Base-by-base conservation (phyloP, 2,888 invertebrate species). In the Nezara viridula region DNA sequence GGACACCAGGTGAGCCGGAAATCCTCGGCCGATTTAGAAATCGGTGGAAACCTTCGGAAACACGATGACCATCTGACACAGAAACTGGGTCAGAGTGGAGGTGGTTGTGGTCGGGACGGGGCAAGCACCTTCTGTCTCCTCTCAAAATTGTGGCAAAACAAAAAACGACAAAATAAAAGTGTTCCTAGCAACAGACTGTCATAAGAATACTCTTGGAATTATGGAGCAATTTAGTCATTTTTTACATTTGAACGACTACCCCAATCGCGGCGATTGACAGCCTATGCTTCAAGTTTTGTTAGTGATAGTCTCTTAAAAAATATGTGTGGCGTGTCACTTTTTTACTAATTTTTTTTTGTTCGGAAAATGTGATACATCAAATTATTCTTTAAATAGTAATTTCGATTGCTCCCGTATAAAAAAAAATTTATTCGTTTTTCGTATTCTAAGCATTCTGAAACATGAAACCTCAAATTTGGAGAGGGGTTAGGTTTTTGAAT, bases 51-150 rank as follows among this genome's bases (percentile, higher is more conserved):
- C 44, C 44, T 0, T 81, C 44, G 44, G 81, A 44, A 81, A 81
- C 44, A 47, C 81, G 81, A 81, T 81, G 81, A 81, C 81, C 81
- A 81, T 47, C 81, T 81, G 81, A 81, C 81, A 47, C 81, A 10
- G 81, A 81, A 81, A 44, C 81, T 81, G 81, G 81, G 81, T 81
- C 81, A 81, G n/a, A n/a, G 21, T 24, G 81, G 44, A 81, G 81
- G 44, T 81, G 81, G 2, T 81, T 81, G 44, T 47, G 81, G 81
- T 81, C n/a, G n/a, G 81, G 44, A 24, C 40, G 9, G 44, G 21
- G n/a, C 40, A n/a, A n/a, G 16, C n/a, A 47, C 81, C 81, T 77
- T 77, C 40, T 81, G 81, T 81, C 9, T n/a, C 44, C 40, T 81
- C 44, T n/a, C n/a, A 14, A 44, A 81, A 81, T 81, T 81, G 12